A percentile compares a stretch with the other conserved stretches of the same genome.
phyloP scores from a whole-genome alignment of 2,113 vertebrate species.

The Excalfactoria chinensis region DNA sequence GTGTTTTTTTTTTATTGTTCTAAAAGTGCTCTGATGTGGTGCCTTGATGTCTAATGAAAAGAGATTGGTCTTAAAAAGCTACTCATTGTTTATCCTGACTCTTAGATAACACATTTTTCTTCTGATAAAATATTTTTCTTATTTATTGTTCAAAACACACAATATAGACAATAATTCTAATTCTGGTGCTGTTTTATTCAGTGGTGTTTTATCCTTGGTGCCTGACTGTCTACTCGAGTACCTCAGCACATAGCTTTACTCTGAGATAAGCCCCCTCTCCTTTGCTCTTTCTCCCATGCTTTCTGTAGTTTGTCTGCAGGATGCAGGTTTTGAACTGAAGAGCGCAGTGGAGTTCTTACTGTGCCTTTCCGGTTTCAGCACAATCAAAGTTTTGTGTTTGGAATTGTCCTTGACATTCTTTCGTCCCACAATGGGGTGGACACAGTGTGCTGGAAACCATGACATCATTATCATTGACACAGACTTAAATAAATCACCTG shows the following conservation, averaged over 20 bases:
- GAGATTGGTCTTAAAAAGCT: slow-evolving; percentile 86
- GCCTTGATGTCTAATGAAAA: slow-evolving; percentile 97
- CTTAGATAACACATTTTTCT: slow-evolving; percentile 92
- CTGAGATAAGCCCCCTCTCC: slow-evolving; percentile 93
- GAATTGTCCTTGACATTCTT: slow-evolving; percentile 98
- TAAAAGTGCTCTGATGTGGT: slow-evolving; percentile 90
- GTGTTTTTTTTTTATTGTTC: slow-evolving; percentile 83
- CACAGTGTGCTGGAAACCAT: slow-evolving; percentile 92
- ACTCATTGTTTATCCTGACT: slow-evolving; percentile 87
- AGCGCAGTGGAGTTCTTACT: slow-evolving; percentile 84
- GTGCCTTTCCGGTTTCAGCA: slow-evolving; percentile 88
- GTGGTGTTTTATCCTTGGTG: slow-evolving; percentile 90
- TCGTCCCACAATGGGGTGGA: slow-evolving; percentile 92
- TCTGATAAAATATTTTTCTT: slow-evolving; percentile 94
- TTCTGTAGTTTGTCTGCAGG: slow-evolving; percentile 86
- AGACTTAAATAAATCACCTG: slow-evolving; percentile 97
- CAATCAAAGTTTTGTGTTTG: slow-evolving; percentile 89
- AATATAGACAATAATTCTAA: slow-evolving; percentile 86
- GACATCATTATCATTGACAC: slow-evolving; percentile 96
- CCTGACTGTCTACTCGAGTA: slow-evolving; percentile 94
- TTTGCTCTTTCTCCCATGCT: slow-evolving; percentile 80
- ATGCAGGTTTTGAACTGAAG: slow-evolving; percentile 88
- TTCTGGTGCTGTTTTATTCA: slow-evolving; percentile 85
- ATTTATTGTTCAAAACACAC: slow-evolving; percentile 87
- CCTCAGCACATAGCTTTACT: slow-evolving; percentile 96